These are phyloP conservation scores for Nasalis larvatus DNA, from an alignment of 2,113 vertebrate genomes.

Conservation along the genomic window DNA sequence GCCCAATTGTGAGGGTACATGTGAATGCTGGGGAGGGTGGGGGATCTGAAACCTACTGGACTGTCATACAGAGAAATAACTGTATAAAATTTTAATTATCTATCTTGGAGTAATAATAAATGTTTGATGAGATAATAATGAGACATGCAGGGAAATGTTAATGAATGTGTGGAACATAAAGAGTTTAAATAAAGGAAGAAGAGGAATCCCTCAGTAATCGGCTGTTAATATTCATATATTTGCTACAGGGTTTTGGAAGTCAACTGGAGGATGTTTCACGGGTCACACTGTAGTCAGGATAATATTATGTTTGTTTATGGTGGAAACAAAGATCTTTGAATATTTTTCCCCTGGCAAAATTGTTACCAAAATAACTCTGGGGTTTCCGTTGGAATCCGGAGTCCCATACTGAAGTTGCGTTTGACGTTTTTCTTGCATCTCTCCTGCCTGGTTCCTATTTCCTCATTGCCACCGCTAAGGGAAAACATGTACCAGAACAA, in stretches of 20 bases:
- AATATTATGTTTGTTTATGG: slow-evolving; percentile 32
- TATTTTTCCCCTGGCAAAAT: slow-evolving; percentile 37
- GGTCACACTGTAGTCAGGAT: not conserved
- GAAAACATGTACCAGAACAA: not conserved
- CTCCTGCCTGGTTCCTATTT: not conserved
- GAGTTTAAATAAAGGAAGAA: slow-evolving; percentile 58
- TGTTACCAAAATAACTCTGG: slow-evolving; percentile 43
- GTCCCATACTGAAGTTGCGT: not conserved
- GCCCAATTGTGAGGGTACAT: not conserved
- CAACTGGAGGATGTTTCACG: not conserved
- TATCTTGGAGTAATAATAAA: slow-evolving; percentile 72
- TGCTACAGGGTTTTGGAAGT: not conserved
- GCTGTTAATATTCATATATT: not conserved
- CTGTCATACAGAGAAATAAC: slow-evolving; percentile 73
- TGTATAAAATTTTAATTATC: slow-evolving; percentile 68
- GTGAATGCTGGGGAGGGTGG: not conserved
- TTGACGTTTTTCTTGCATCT: not conserved
- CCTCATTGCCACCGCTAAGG: not conserved
- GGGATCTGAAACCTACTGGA: slow-evolving; percentile 41
- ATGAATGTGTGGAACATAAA: slow-evolving; percentile 65
- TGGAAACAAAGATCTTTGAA: slow-evolving; percentile 42
- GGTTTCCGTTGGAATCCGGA: slow-evolving; percentile 42
- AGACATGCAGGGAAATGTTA: slow-evolving; percentile 64
- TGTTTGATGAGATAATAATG: slow-evolving; percentile 76
- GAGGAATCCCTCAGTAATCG: not conserved